Conservation (phyloP, 2,113 vertebrate genomes). For the Barbus barbus region DNA sequence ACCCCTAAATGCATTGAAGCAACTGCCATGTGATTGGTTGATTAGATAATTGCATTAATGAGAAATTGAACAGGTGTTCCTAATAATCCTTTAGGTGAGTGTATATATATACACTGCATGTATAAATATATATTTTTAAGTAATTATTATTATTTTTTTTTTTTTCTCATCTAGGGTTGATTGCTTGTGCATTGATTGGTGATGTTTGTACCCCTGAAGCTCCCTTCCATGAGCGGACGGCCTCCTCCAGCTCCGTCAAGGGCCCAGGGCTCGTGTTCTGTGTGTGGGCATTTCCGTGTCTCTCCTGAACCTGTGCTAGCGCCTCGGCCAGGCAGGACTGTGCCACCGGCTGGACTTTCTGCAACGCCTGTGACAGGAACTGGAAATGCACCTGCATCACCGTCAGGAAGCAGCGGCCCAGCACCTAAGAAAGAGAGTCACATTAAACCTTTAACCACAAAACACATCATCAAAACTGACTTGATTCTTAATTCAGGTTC, state of each 20-base stretch:
- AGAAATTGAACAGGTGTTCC: too few relatives aligned
- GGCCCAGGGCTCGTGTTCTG: conserved; percentile 74
- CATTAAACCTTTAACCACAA: neutral
- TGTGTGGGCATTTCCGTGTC: conserved; percentile 74
- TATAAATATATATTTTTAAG: too few relatives aligned
- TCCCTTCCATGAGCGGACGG: conserved; percentile 90
- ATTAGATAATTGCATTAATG: too few relatives aligned
- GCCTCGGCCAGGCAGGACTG: conserved; percentile 93
- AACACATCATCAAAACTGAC: neutral
- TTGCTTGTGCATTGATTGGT: neutral
- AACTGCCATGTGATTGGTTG: too few relatives aligned
- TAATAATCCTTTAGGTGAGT: too few relatives aligned
- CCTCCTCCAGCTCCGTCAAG: conserved; percentile 88
- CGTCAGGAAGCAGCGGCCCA: conserved; percentile 95
- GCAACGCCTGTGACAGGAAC: conserved; percentile 94
- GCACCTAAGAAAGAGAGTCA: conserved; percentile 75
- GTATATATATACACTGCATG: too few relatives aligned
- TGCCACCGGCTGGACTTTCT: conserved; percentile 95
- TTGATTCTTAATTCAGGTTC: too few relatives aligned
- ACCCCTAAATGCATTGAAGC: too few relatives aligned
- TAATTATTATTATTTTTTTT: too few relatives aligned
- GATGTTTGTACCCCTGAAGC: conserved; percentile 85
- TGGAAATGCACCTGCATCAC: conserved; percentile 99
- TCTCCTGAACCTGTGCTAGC: conserved; percentile 87
- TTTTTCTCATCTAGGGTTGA: too few relatives aligned